Conservation (phyloP, 1,140 invertebrate species). For the Drosophila murphyi region DNA sequence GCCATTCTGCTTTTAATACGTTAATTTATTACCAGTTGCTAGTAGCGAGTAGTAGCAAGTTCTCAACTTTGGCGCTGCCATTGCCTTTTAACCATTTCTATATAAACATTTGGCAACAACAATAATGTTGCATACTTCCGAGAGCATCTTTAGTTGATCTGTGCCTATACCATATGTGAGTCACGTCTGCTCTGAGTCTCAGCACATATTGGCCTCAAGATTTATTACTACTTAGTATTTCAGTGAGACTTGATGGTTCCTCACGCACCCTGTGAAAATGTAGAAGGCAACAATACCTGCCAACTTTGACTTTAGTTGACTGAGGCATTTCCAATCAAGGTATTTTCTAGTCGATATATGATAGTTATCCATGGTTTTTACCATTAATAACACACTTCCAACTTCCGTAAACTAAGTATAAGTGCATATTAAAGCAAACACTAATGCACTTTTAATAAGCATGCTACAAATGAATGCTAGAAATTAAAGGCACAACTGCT, state of each 20-base stretch:
- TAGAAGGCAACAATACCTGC: not conserved
- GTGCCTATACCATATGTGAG: conserved; percentile 49
- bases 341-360: not conserved
- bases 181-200: conserved; percentile 50
- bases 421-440: not conserved
- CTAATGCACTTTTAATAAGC: conserved; percentile 10
- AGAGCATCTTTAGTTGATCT: conserved; percentile 3
- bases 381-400: no score
- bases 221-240: conserved; percentile 49
- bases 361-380: no score
- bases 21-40: conserved; percentile 56
- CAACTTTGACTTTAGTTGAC: not conserved
- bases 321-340: not conserved
- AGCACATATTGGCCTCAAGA: conserved; percentile 56
- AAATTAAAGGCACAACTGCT: not conserved
- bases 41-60: not conserved
- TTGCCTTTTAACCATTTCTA: not conserved
- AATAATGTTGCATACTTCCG: conserved; percentile 31
- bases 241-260: conserved; percentile 36
- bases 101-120: conserved; percentile 6
- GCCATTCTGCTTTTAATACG: conserved; percentile 40
- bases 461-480: not conserved
- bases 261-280: not conserved
- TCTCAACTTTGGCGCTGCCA: not conserved
- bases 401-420: not conserved